Evolutionary conservation across 2,888 invertebrate genomes (phyloP), one percentile per base, ranked within the genome.

Genomic region (Plebejus melissa): DNA sequence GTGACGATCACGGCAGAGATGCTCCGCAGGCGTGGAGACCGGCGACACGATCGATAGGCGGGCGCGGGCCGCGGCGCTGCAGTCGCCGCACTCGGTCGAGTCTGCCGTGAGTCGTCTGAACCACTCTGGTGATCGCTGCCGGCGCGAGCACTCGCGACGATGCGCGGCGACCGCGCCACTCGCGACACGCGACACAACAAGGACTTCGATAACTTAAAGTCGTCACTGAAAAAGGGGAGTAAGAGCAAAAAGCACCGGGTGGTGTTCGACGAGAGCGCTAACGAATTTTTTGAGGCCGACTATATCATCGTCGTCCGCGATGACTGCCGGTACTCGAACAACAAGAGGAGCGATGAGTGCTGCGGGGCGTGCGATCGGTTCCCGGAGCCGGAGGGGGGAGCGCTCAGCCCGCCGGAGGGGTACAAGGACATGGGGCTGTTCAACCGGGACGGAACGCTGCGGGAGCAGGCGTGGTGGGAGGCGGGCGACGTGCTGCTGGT

Each of bases 281-380:
- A 98, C 90, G 97, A 97, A 87, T 98, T 97, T 90, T 98, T 98
- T 88, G 98, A 98, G 82, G 98, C 98, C 75, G 98, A 98, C 90
- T 98, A 98, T 85, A 98, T 98, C 84, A 98, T 98, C 82, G 94
- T 98, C 79, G 97, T 98, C 79, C 96, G 98, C 78, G 98, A 98
- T 86, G 98, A 98, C 87, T 97, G 97, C 85, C 91, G 90, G 11
- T 97, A 96, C 84, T 97, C 97, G 77, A 97, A 97, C 83, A 97
- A 97, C 83, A 97, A 97, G 84, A 97, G 97, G 83, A 96, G 97
- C 82, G 96, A 96, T 79, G 95, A 96, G 76, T 96, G 96, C 86
- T 92, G 92, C 78, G 92, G 90, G 38, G 86, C 91, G 65, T 92
- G 92, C 86, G 93, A 94, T 80, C 86, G 88, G 38, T 96, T 95